phyloP scores from a whole-genome alignment of 2,113 vertebrate species.

The Tupaia tana region DNA sequence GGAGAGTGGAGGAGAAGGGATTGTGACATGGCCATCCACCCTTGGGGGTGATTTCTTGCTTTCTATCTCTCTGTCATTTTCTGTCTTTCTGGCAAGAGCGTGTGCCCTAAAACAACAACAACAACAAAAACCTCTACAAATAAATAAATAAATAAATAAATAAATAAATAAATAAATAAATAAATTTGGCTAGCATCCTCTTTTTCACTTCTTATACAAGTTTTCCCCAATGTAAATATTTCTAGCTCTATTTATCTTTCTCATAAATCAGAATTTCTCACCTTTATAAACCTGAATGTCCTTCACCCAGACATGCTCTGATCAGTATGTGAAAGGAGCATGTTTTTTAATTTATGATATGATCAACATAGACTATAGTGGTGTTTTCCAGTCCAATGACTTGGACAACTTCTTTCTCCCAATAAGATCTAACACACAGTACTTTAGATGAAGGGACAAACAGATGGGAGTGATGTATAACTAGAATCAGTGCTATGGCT shows the following conservation, averaged over 20 bases:
- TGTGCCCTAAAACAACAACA: too few species aligned
- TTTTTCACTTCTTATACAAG: not conserved
- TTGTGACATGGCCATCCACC: too few species aligned
- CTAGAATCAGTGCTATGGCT: not conserved
- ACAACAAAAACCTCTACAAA: too few species aligned
- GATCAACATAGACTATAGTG: not conserved
- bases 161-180: too few species aligned
- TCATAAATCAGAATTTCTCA: not conserved
- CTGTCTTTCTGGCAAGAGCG: too few species aligned
- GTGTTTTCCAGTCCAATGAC: not conserved
- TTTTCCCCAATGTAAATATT: not conserved
- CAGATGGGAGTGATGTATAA: not conserved
- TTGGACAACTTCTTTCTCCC: not conserved
- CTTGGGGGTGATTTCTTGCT: too few species aligned
- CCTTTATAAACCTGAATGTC: not conserved
- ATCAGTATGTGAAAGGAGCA: not conserved
- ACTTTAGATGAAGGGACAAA: not conserved
- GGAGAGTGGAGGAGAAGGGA: too few species aligned
- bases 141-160: not conserved
- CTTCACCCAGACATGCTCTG: not conserved
- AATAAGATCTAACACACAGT: not conserved
- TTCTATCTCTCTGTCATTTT: too few species aligned
- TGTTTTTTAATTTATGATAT: not conserved
- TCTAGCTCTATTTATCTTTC: not conserved
- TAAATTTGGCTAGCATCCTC: not conserved